Base-by-base conservation (phyloP, 1,140 invertebrate genomes). In the Gonatopus flavifemur region DNA sequence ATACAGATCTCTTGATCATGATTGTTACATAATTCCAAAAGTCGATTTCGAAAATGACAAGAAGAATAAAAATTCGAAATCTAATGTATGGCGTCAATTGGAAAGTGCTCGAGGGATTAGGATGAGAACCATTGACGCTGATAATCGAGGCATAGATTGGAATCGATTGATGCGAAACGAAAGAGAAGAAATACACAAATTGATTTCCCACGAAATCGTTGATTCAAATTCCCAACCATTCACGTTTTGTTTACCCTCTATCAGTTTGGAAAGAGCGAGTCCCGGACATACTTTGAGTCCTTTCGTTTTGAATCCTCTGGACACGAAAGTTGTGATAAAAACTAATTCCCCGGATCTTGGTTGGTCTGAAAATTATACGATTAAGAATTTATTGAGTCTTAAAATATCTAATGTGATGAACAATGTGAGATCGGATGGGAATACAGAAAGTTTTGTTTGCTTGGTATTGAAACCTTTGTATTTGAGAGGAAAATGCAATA, bases 321-420 rank as follows among this genome's bases (percentile, higher is more conserved):
- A 79, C 6, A 67, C 69, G 0, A 65, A 64, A 39, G 65, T 74
- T 10, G 66, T 66, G 20, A 75, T 78, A 12, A 76, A 77, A 58
- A 77, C 71, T 5, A 72, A 59, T 7, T 76, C 72, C 1, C 72
- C 75, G 3, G 68, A 72, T 7, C 56, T 68, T 28, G 71, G 73
- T 0, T 78, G 76, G 76, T 77, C 75, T 0, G 75, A 77, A 39
- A 77, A 77, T 57, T 78, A 75, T 42, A 58, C 55, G 0, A 55
- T 78, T 4, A 71, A 68, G 30, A 65, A 56, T 44, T 57, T 78
- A 13, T 20, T 78, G 10, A 55, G 68, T 44, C 42, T 78, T 5
- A 73, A 76, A 46, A 69, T 77, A 24, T 49, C 59, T 0, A 46
- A 52, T 40, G 32, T 47, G 3, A 61, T 62, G 19, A 60, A 63